phyloP scores from a whole-genome alignment of 2,888 invertebrate genomes.

The Caenorhabditis angaria region DNA sequence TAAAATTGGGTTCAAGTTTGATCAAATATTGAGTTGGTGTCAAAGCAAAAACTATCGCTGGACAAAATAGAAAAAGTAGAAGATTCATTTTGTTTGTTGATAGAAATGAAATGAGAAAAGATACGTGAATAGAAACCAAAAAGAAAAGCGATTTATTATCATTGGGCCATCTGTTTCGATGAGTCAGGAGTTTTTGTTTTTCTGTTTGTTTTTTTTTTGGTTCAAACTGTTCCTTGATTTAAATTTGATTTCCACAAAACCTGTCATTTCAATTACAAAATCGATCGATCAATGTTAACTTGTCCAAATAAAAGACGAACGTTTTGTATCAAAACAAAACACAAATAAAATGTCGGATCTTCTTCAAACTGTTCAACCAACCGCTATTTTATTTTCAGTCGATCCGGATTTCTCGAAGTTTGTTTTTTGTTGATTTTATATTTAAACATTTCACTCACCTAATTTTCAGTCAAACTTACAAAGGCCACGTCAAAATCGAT shows the following conservation, averaged over 20 bases:
- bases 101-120: neutral
- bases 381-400: neutral
- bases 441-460: too few relatives aligned
- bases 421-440: too few relatives aligned
- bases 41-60: neutral
- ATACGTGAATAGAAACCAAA: neutral
- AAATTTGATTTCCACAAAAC: too few relatives aligned
- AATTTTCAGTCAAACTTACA: slow-evolving; percentile 8
- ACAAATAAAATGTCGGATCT: neutral
- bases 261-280: too few relatives aligned
- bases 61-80: neutral
- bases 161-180: too few relatives aligned
- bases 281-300: too few relatives aligned
- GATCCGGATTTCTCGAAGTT: neutral
- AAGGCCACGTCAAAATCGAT: slow-evolving; percentile 26
- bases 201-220: too few relatives aligned
- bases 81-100: neutral
- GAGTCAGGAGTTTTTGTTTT: too few relatives aligned
- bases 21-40: neutral
- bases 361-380: slow-evolving; percentile 4
- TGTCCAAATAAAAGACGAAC: neutral
- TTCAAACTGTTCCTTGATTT: too few relatives aligned
- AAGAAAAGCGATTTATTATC: too few relatives aligned
- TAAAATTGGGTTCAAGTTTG: neutral
- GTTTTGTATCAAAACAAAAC: too few relatives aligned